Evolutionary conservation across 2,888 invertebrate species (phyloP).

Genomic region (Quadroppia sp.): DNA sequence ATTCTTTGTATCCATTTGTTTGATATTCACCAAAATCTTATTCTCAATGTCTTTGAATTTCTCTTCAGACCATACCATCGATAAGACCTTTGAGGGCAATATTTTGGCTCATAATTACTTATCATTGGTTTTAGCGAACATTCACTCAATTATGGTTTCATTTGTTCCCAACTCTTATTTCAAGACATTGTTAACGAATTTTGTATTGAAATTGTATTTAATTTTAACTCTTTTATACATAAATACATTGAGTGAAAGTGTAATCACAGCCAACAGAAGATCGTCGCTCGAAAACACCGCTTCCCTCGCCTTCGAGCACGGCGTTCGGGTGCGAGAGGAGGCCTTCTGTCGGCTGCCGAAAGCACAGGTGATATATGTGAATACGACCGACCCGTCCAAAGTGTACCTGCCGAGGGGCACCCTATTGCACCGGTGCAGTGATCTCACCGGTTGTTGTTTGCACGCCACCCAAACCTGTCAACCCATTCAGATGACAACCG

Average conservation of each 20-base stretch:
- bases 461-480: constrained; percentile 69
- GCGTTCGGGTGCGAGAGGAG: constrained; percentile 55
- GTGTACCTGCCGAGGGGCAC: constrained; percentile 80
- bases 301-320: constrained; percentile 52
- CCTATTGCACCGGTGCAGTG: constrained; percentile 76
- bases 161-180: no score
- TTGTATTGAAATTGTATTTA: background rate
- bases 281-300: constrained; percentile 8
- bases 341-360: constrained; percentile 67
- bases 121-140: no score
- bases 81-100: no score
- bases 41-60: no score
- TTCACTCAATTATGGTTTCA: no score
- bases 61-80: no score
- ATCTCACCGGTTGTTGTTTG: constrained; percentile 80
- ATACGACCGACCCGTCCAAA: constrained; percentile 64
- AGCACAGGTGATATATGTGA: constrained; percentile 65
- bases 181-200: background rate
- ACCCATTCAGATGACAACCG: constrained; percentile 54
- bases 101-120: no score
- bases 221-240: background rate
- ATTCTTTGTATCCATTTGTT: no score
- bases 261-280: background rate
- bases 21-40: no score
- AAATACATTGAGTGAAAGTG: background rate